A percentile compares a stretch with the other conserved stretches of the same genome.
Conservation (phyloP, 2,113 vertebrate genomes). For the Acanthisitta chloris region DNA sequence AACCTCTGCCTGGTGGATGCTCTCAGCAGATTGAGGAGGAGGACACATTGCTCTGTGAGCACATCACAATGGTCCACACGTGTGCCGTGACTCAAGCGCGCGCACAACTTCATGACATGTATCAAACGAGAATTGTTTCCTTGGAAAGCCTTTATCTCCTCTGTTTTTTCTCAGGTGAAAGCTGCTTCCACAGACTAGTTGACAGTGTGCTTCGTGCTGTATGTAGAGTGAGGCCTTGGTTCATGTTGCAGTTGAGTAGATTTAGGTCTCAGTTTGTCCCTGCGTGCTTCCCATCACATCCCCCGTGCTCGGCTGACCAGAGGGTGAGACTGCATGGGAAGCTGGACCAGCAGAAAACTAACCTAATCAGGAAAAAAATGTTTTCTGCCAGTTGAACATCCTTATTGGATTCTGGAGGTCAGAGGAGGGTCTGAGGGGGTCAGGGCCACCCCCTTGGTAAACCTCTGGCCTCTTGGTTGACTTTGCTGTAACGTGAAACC, state of each 20-base stretch:
- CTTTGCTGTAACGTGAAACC: neutral
- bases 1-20: constrained; percentile 38
- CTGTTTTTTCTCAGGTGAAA: neutral
- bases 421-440: neutral
- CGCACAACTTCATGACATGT: neutral
- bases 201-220: neutral
- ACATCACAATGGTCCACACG: neutral
- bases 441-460: neutral
- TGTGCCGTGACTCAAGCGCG: neutral
- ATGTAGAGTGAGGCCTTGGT: neutral
- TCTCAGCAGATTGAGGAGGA: constrained; percentile 50
- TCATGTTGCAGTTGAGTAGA: neutral
- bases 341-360: neutral
- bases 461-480: neutral
- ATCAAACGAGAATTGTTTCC: neutral
- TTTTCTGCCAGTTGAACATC: neutral
- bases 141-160: neutral
- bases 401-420: neutral
- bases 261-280: neutral
- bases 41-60: neutral
- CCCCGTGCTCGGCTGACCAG: neutral
- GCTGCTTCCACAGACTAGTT: neutral
- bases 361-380: neutral
- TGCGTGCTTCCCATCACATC: neutral
- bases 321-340: neutral